Base-by-base conservation (phyloP, 2,113 vertebrate genomes). In the Macaca nemestrina region DNA sequence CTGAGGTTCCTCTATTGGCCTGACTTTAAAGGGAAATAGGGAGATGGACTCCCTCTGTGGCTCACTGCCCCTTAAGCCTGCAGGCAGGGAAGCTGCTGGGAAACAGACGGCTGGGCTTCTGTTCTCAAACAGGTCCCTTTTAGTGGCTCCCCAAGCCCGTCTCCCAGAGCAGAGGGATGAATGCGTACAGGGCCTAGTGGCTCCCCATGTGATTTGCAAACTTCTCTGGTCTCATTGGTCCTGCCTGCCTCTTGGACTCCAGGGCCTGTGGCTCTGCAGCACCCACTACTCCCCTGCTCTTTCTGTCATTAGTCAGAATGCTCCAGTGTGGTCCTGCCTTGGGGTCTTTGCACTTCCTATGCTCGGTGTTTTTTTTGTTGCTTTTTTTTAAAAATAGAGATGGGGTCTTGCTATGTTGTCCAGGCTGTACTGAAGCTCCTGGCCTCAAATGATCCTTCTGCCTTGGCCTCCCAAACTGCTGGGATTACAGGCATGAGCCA, bases 11-110 rank as follows among this genome's bases (percentile, higher is more conserved):
- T 61, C 61, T 45, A 0, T n/a, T 30, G 27, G 43, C 45, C 38
- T 90, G 88, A 64, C 68, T 68, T 90, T 75, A 30, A 73, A 75
- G 61, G 27, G 6, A 79, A 80, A 7, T 1, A 18, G 30, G 35
- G 79, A 61, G 20, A 22, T 3, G 0, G 18, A 38, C 3, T 55
- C 59, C 35, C 38, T 73, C 55, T 3, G 0, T 35, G 18, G 11
- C 48, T 93, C 17, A 50, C 22, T 35, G 45, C 13, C 35, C 23
- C 45, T 70, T 8, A 7, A 40, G 59, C 45, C 55, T 30, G 22
- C 38, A 91, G 38, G 10, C 17, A 45, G 23, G 35, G 35, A 20
- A 23, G 8, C 2, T 70, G 16, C 4, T 12, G 17, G 52, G 22
- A 10, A 40, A 8, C 0, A 23, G 52, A 9, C 8, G 5, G 0